Evolutionary conservation across 2,888 invertebrate genomes (phyloP).

Genomic region (Chrysina gloriosa): DNA sequence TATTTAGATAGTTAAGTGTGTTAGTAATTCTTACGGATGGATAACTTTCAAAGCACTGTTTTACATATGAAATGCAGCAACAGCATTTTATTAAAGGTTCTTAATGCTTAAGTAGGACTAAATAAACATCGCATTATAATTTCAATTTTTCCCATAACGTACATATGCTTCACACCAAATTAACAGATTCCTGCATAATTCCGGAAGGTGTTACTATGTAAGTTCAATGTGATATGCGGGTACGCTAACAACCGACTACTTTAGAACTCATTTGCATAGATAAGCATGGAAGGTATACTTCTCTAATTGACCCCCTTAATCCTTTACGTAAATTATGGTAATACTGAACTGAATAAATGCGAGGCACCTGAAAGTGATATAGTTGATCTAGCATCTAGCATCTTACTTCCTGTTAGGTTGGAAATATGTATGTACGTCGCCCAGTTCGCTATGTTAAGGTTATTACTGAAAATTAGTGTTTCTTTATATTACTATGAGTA

Average conservation of each 20-base stretch:
- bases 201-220: neutral
- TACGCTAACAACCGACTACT: conserved; percentile 14
- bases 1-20: too few relatives aligned
- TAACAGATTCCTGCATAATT: neutral
- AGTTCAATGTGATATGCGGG: conserved; percentile 1
- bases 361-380: neutral
- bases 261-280: conserved; percentile 27
- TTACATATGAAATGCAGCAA: too few relatives aligned
- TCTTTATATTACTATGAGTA: too few relatives aligned
- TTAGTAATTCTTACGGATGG: too few relatives aligned
- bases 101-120: too few relatives aligned
- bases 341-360: neutral
- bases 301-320: conserved; percentile 17
- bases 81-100: too few relatives aligned
- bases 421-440: too few relatives aligned
- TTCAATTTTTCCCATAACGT: neutral
- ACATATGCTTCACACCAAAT: neutral
- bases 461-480: too few relatives aligned
- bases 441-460: too few relatives aligned
- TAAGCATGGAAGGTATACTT: conserved; percentile 28
- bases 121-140: neutral
- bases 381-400: neutral
- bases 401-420: too few relatives aligned
- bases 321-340: neutral
- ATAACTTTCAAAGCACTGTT: too few relatives aligned